A percentile compares a stretch with the other conserved stretches of the same genome.
Evolutionary conservation across 2,888 invertebrate genomes (phyloP).

Genomic region (Eulithis prunata): DNA sequence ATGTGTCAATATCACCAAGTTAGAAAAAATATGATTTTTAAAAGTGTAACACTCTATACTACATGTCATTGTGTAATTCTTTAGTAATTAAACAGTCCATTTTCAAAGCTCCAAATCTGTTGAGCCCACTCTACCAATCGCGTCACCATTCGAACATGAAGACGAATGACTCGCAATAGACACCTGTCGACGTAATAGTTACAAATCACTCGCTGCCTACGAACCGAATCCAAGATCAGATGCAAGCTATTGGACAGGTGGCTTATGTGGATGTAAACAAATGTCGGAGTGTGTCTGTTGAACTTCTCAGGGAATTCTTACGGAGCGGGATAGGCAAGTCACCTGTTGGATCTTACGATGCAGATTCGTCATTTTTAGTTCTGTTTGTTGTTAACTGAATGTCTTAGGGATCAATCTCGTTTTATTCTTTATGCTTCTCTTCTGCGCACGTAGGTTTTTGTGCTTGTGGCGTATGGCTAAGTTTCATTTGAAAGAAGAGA

Average conservation of each 20-base stretch:
- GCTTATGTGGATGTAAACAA: slow-evolving; percentile 24
- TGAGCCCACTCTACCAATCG: slow-evolving; percentile 1
- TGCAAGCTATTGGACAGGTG: slow-evolving; percentile 36
- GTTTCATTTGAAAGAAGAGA: no score
- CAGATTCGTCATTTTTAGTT: not conserved
- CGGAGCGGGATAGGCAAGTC: slow-evolving; percentile 4
- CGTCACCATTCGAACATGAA: slow-evolving; percentile 19
- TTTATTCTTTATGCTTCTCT: no score
- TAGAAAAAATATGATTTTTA: no score
- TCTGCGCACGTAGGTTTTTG: no score
- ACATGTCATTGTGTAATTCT: no score
- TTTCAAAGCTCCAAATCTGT: not conserved
- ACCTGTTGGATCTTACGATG: slow-evolving; percentile 15
- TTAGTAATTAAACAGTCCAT: no score
- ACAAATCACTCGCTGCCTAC: slow-evolving; percentile 36
- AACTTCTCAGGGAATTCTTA: slow-evolving; percentile 5
- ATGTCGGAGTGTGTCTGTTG: slow-evolving; percentile 9
- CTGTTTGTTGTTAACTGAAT: no score
- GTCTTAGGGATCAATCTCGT: no score
- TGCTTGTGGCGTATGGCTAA: no score
- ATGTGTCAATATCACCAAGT: no score
- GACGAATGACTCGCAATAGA: slow-evolving; percentile 32
- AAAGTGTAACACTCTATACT: no score
- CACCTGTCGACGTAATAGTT: slow-evolving; percentile 47
- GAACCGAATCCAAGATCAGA: slow-evolving; percentile 39